Evolutionary conservation across 2,888 invertebrate species (phyloP), one percentile per base, ranked within the genome.

Genomic region (Hirudinaria manillensis): DNA sequence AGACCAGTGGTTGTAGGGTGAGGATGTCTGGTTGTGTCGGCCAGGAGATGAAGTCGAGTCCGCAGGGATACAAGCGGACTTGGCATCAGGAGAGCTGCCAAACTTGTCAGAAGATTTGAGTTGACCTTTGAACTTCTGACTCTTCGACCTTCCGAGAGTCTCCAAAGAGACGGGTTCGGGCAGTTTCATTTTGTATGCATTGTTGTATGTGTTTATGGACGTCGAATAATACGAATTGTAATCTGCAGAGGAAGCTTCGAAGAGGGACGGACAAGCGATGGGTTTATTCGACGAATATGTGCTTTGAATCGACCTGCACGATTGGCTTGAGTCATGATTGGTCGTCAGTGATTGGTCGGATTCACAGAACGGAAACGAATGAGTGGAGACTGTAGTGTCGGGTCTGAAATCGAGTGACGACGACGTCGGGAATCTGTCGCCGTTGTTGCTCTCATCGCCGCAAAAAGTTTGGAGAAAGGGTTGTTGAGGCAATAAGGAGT

Each of bases 11-110:
- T 10, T 61, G 61, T 61, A 16, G 21, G 61, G 61, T 16, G 61
- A 16, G 24, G 61, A 61, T 27, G 61, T 2, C 24, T 27, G 61
- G 29, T 61, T 45, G 45, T 16, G n/a, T 1, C 61, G 61, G n/a
- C 61, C 61, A 27, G 61, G 61, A 24, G 61, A 61, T 61, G 61
- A 61, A n/a, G 61, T 61, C 24, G 61, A 61, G n/a, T 61, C 61
- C 7, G 61, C 61, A 24, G 61, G 61, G 29, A 61, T 29, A 19
- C 61, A 61, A 61, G 61, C 61, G 24, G 61, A 27, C 10, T 61
- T 61, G 24, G 61, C 6, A 21, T 61, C 61, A 7, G 61, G 21
- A 61, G 61, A 61, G 24, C n/a, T 29, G 24, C 61, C 61, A 19
- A 27, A 61, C 61, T 61, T 61, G 24, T 61, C 61, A 27, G 61